These are phyloP conservation scores for Neostethus bicornis DNA, from an alignment of 2,797 vertebrate species.

Conservation along the genomic window DNA sequence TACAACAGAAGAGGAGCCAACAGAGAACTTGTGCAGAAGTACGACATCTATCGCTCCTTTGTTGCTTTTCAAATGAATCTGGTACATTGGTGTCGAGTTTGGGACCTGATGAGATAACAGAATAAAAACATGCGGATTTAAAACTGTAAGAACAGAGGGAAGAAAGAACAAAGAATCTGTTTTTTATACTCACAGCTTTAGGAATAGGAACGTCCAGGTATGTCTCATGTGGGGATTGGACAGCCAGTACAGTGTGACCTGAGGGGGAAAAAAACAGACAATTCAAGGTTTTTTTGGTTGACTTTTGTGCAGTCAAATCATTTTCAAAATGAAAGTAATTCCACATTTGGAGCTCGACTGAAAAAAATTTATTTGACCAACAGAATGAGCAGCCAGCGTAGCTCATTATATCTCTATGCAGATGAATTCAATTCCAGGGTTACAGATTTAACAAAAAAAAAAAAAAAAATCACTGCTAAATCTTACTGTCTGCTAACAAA, in stretches of 20 bases:
- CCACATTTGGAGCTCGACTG: neutral
- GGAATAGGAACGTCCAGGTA: slow-evolving; percentile 94
- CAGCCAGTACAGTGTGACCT: slow-evolving; percentile 91
- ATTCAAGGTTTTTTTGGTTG: neutral
- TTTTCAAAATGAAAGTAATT: neutral
- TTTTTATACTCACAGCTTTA: slow-evolving; percentile 85
- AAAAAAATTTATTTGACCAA: neutral
- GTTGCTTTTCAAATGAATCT: slow-evolving; percentile 92
- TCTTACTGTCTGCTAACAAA: too few species aligned
- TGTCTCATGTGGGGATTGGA: slow-evolving; percentile 89
- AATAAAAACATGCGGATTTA: neutral
- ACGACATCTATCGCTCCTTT: slow-evolving; percentile 91
- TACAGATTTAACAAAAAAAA: neutral
- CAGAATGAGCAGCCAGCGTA: neutral
- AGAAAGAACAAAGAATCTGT: neutral
- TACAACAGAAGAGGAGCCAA: slow-evolving; percentile 84
- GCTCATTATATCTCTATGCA: too few species aligned
- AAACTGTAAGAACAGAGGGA: neutral
- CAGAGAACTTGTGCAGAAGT: slow-evolving; percentile 90
- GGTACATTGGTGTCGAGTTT: slow-evolving; percentile 89
- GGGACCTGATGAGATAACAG: slow-evolving; percentile 72
- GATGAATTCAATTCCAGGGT: neutral
- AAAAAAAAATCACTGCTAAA: too few species aligned
- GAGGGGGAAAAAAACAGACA: slow-evolving; percentile 4
- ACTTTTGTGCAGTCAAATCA: neutral